Conservation (phyloP, 2,888 invertebrate genomes). For the Perizoma flavofasciatum region DNA sequence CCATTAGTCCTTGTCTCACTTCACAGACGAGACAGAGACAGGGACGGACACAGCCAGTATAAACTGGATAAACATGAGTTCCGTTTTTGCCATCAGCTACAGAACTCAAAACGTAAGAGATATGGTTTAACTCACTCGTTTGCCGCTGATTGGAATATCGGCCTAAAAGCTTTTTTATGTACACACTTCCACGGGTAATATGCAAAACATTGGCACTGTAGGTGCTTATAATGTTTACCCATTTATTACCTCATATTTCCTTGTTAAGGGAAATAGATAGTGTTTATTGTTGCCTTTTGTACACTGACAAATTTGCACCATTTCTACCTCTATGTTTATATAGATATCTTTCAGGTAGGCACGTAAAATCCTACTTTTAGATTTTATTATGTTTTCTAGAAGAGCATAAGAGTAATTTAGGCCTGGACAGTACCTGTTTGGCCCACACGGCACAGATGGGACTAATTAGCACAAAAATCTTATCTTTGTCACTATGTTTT, state of each 20-base stretch:
- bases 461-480: too few species aligned
- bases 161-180: slow-evolving; percentile 70
- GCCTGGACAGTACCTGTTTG: too few species aligned
- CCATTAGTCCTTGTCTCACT: too few species aligned
- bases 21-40: too few species aligned
- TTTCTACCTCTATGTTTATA: slow-evolving; percentile 12
- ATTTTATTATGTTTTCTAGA: too few species aligned
- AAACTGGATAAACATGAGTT: too few species aligned
- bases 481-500: too few species aligned
- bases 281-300: slow-evolving; percentile 37
- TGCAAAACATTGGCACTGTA: slow-evolving; percentile 50
- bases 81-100: not conserved
- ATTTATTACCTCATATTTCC: slow-evolving; percentile 49
- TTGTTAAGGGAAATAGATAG: slow-evolving; percentile 34
- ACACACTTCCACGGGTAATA: slow-evolving; percentile 58
- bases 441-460: too few species aligned
- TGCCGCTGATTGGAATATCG: slow-evolving; percentile 63
- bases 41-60: too few species aligned
- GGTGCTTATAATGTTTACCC: slow-evolving; percentile 50
- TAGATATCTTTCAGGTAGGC: not conserved
- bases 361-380: not conserved
- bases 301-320: slow-evolving; percentile 29
- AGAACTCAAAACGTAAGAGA: slow-evolving; percentile 54
- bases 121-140: slow-evolving; percentile 59
- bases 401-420: too few species aligned